Base-by-base conservation (phyloP, 2,888 invertebrate species). In the Dysmachus trigonus region DNA sequence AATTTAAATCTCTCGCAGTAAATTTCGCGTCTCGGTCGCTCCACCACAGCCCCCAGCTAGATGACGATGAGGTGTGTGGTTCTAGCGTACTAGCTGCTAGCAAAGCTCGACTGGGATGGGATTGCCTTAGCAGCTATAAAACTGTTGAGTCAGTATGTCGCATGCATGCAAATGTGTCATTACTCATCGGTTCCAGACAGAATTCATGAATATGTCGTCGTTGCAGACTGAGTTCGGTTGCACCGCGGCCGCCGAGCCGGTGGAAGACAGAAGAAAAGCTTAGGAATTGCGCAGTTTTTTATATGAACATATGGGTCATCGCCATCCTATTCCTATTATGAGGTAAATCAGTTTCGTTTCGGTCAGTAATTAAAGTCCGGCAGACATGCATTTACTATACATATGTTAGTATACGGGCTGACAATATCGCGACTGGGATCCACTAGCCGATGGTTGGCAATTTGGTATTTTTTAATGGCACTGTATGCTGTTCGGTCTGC, bases 181-280 rank as follows among this genome's bases (percentile, higher is more conserved):
- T 85, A 85, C 47, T 85, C 85, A 85, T 85, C 76, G 76, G 85
- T 51, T 51, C 31, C 76, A 85, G 74, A 76, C 76, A 85, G 76
- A 85, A 85, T 85, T 85, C 85, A 85, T 76, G 76, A 85, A 85
- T 85, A 85, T 82, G 81, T 82, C 62, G 81, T 82, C 81, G 81
- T 62, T 77, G 47, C 47, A 77, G 77, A 47, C 77, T 77, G 47
- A 77, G 47, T 47, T 82, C n/a, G 41, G 81, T 35, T 82, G 35
- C 62, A 82, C 33, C 33, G 62, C 33, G 22, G 38, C 15, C 27
- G 73, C n/a, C 1, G 62, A n/a, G 41, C 13, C 31, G 6, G 4
- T 33, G 18, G 18, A 31, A 22, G 53, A 53, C 62, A 22, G 62
- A 33, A 30, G 62, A 62, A 53, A 62, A 82, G 33, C 31, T 33